Evolutionary conservation across 2,113 vertebrate species (phyloP), one percentile per base, ranked within the genome.

Genomic region (Planiliza haematocheilus): DNA sequence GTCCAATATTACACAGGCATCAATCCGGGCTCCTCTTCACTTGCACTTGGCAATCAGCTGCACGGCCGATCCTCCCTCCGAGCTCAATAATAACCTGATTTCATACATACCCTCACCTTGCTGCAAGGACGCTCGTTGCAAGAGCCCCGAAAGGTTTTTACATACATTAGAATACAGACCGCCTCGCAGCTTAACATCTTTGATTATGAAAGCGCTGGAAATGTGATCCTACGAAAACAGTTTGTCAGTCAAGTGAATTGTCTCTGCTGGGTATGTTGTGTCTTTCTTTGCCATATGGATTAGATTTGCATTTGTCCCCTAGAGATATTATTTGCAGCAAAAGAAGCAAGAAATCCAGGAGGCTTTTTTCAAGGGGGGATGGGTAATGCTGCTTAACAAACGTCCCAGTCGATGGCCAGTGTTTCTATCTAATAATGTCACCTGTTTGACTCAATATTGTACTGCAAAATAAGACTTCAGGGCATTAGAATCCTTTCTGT

Each of bases 161-260:
- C 86, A 89, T 88, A 83, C 64, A 88, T 88, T 89, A 82, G 51
- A 85, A 88, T 86, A 74, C 16, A 21, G 48, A 53, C 67, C 7
- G 58, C 46, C 34, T 72, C 41, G 1, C 20, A 36, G 67, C 52
- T 59, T 52, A 79, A 60, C 65, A 4, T 78, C 59, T 68, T 66
- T 36, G 74, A 36, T 49, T 59, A 17, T 64, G 56, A 52, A 57
- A 79, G 70, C 49, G 0, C 10, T 7, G 37, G 21, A 59, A 61
- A 56, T 59, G 46, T 52, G 79, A 83, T 85, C 57, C 67, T 8
- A 2, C 7, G 49, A 73, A 74, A 56, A 53, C 51, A 69, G 39
- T 7, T 3, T 60, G 77, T 70, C 58, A 68, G 41, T 74, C 51
- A 52, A 24, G 53, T 17, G 49, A 9, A 60, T 70, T 74, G 76